Percentiles rank a stretch among this genome's conserved stretches.
Evolutionary conservation across 2,113 vertebrate species (phyloP).

Genomic region (Erythrocercus mccallii): DNA sequence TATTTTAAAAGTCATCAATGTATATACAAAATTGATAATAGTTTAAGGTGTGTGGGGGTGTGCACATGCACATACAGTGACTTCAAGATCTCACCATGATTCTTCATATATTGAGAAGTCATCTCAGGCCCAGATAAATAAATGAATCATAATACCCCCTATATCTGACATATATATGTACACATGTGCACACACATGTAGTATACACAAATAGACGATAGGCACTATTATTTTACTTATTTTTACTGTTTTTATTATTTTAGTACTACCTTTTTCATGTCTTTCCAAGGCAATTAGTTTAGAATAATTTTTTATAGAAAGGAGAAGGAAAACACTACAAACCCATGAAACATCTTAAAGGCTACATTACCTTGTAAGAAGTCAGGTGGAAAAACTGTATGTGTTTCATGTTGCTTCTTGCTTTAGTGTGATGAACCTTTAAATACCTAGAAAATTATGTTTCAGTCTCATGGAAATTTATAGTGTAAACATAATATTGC

Average conservation of each 20-base stretch:
- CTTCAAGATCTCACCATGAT: background rate
- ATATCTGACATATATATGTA: background rate
- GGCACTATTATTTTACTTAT: background rate
- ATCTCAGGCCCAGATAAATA: background rate
- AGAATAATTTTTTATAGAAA: background rate
- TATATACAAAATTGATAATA: background rate
- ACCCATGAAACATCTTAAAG: background rate
- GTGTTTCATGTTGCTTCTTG: background rate
- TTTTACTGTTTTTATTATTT: background rate
- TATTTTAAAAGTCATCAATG: background rate
- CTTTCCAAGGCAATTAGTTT: background rate
- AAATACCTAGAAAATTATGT: background rate
- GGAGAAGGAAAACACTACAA: background rate
- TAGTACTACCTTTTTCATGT: background rate
- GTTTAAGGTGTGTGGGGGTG: rapidly evolving
- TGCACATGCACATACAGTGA: background rate
- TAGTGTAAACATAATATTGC: background rate
- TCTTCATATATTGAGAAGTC: background rate
- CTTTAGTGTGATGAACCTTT: background rate
- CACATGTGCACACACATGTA: rapidly evolving
- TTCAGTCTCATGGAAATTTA: background rate
- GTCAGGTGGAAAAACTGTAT: background rate
- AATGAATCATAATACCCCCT: background rate
- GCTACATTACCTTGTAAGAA: background rate
- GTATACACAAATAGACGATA: background rate